Evolutionary conservation across 2,888 invertebrate species (phyloP), one percentile per base, ranked within the genome.

Genomic region (Syritta pipiens): DNA sequence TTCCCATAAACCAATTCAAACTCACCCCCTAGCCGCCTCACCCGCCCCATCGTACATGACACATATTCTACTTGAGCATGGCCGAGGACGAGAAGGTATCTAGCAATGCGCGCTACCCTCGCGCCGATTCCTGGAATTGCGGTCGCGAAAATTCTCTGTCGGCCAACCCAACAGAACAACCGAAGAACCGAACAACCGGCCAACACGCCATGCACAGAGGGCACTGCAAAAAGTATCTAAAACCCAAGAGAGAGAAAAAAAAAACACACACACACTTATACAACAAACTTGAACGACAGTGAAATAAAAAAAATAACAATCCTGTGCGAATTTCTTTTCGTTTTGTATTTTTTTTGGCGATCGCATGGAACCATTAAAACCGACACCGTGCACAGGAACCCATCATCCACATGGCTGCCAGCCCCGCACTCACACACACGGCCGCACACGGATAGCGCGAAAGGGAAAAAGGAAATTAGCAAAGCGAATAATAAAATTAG

Each of bases 111-210:
- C 44, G 32, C 26, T 74, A 74, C 65, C 65, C 72, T 72, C 62
- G 35, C 46, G 22, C 53, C 59, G 59, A 76, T 83, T 83, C 83
- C 75, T 74, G 74, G 83, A 83, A 83, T 79, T 82, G 68, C 79
- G 82, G 82, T 82, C 82, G 81, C 81, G 82, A 81, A 82, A 72
- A 81, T 81, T 75, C 69, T 81, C 42, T 74, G 72, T 55, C 65
- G 69, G 60, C 63, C 37, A 63, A 53, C 42, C 48, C 55, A 44
- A 60, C 35, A 55, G 17, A 67, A 17, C 37, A 67, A n/a, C n/a
- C n/a, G n/a, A n/a, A n/a, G n/a, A n/a, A n/a, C n/a, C n/a, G n/a
- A n/a, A n/a, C n/a, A n/a, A n/a, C n/a, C n/a, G n/a, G n/a, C n/a
- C 7, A 59, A 63, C 67, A 74, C 68, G 62, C 69, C 53, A 57